These are phyloP conservation scores for Chauna torquata DNA, from an alignment of 2,113 vertebrate genomes.

Conservation along the genomic window DNA sequence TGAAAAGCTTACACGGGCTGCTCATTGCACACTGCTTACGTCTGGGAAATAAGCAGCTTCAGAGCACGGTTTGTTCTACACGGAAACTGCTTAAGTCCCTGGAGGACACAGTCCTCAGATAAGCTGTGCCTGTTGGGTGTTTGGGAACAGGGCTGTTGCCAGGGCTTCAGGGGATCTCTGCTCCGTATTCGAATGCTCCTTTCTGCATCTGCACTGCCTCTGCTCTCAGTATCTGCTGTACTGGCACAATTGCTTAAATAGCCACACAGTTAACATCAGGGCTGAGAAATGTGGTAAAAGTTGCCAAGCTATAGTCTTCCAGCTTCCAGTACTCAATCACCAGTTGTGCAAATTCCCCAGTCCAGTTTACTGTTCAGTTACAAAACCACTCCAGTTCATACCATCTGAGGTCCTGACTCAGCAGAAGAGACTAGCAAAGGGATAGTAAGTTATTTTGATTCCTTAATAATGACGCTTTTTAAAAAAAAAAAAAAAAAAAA, in stretches of 20 bases:
- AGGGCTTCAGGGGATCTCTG: background rate
- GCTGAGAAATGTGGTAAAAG: background rate
- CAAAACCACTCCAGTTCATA: background rate
- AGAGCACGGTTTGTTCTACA: background rate
- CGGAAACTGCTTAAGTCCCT: background rate
- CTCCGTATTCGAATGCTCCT: background rate
- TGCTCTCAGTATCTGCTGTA: background rate
- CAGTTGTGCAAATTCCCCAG: background rate
- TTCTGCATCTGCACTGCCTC: background rate
- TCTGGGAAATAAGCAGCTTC: background rate
- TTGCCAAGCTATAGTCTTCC: background rate
- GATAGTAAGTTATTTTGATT: background rate
- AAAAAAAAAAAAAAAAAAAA: fast-evolving
- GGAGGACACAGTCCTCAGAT: background rate
- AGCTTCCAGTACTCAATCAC: background rate
- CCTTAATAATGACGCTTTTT: background rate
- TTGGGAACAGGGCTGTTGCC: background rate
- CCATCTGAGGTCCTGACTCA: background rate
- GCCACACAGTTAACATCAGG: background rate
- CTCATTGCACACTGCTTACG: background rate
- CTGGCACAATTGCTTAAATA: fast-evolving
- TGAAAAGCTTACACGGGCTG: background rate
- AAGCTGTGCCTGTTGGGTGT: fast-evolving
- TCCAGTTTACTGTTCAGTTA: background rate
- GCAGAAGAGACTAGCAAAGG: background rate